phyloP scores from a whole-genome alignment of 2,113 vertebrate genomes.

The Crypturellus undulatus region DNA sequence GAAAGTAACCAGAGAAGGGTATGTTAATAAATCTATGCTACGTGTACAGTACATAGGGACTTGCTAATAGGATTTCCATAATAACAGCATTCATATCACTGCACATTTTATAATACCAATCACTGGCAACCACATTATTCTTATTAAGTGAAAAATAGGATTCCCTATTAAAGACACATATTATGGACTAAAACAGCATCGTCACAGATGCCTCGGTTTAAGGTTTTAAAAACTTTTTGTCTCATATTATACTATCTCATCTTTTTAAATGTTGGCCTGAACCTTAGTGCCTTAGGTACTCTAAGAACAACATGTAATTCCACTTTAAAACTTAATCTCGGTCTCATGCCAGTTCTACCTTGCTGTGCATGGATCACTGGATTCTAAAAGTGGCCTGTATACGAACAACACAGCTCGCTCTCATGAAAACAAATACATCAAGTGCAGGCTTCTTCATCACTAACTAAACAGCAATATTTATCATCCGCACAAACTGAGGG shows the following conservation, averaged over 20 bases:
- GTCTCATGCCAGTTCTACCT: neutral
- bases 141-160: conserved; percentile 64
- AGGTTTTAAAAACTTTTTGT: neutral
- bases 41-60: conserved; percentile 24
- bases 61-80: conserved; percentile 80
- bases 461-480: neutral
- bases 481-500: neutral
- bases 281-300: neutral
- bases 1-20: conserved; percentile 64
- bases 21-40: conserved; percentile 72
- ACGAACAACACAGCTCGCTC: neutral
- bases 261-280: neutral
- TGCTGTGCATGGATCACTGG: neutral
- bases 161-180: conserved; percentile 46
- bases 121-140: conserved; percentile 46
- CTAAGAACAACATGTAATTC: neutral
- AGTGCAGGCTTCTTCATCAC: neutral
- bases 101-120: conserved; percentile 67
- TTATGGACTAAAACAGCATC: neutral
- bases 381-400: neutral
- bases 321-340: neutral
- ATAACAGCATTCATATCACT: conserved; percentile 74
- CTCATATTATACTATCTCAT: neutral
- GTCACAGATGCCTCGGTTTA: neutral
- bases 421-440: neutral